These are phyloP conservation scores for Manduca sexta DNA, from an alignment of 1,140 invertebrate genomes.

Conservation along the genomic window DNA sequence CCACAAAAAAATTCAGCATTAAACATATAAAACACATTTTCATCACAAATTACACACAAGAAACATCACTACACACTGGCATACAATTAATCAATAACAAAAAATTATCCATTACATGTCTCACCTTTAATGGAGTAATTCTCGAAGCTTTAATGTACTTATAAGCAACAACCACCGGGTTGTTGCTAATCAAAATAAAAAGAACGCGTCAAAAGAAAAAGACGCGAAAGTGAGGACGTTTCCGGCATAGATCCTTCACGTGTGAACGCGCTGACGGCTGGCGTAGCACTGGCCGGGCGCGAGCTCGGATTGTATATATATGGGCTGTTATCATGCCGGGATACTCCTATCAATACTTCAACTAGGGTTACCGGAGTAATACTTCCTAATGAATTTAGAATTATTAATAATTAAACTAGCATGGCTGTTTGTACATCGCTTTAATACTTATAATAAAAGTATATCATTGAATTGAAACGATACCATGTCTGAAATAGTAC, in stretches of 20 bases:
- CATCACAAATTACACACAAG: too few species aligned
- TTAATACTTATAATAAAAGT: too few species aligned
- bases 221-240: slow-evolving; percentile 31
- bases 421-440: too few species aligned
- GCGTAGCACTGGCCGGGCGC: slow-evolving; percentile 45
- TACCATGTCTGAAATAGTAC: too few species aligned
- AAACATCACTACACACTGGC: too few species aligned
- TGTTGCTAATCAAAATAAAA: slow-evolving; percentile 52
- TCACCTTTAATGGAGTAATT: slow-evolving; percentile 71
- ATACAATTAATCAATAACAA: too few species aligned
- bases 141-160: slow-evolving; percentile 67
- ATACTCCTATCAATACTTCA: neutral
- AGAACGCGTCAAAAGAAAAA: slow-evolving; percentile 16
- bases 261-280: slow-evolving; percentile 18
- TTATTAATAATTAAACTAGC: too few species aligned
- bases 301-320: slow-evolving; percentile 34
- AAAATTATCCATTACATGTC: slow-evolving; percentile 5
- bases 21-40: too few species aligned
- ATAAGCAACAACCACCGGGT: slow-evolving; percentile 68
- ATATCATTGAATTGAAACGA: too few species aligned
- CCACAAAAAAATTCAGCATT: too few species aligned
- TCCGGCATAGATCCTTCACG: slow-evolving; percentile 24
- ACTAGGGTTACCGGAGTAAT: too few species aligned
- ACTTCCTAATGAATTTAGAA: too few species aligned
- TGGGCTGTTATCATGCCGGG: slow-evolving; percentile 39